Evolutionary conservation across 2,797 vertebrate species (phyloP).

Genomic region (Chaenodraco wilsoni): DNA sequence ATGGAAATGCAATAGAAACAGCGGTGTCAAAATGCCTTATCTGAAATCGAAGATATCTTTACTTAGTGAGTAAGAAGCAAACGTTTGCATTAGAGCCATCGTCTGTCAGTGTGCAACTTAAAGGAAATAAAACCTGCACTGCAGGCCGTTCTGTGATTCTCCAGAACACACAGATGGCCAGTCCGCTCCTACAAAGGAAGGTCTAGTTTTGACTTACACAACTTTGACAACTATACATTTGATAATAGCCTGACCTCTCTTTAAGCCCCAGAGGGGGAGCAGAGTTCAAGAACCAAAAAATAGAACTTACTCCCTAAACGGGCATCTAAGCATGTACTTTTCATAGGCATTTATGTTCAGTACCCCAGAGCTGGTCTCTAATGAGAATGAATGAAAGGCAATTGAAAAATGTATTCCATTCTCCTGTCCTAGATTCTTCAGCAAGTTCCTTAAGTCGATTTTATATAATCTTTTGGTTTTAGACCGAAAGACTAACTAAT

Average conservation of each 20-base stretch:
- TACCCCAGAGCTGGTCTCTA: not conserved
- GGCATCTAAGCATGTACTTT: not conserved
- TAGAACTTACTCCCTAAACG: not conserved
- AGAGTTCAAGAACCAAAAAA: no score
- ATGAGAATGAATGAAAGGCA: not conserved
- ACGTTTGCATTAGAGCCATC: no score
- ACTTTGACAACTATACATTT: not conserved
- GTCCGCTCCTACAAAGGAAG: not conserved
- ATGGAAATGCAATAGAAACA: no score
- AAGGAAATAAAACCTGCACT: no score
- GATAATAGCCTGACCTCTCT: not conserved
- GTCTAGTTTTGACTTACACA: not conserved
- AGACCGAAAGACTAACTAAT: no score
- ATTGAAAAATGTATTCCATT: not conserved
- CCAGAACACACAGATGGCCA: no score
- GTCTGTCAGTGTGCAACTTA: no score
- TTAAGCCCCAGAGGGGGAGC: no score
- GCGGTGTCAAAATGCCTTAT: no score
- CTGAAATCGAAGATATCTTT: no score
- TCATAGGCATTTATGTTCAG: not conserved
- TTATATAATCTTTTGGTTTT: not conserved
- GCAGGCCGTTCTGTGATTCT: no score
- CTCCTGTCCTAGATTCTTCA: not conserved
- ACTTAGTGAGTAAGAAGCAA: no score
- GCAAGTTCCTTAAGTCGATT: not conserved